A percentile compares a stretch with the other conserved stretches of the same genome.
Conservation (phyloP, 2,888 invertebrate genomes). For the Erannis defoliaria region DNA sequence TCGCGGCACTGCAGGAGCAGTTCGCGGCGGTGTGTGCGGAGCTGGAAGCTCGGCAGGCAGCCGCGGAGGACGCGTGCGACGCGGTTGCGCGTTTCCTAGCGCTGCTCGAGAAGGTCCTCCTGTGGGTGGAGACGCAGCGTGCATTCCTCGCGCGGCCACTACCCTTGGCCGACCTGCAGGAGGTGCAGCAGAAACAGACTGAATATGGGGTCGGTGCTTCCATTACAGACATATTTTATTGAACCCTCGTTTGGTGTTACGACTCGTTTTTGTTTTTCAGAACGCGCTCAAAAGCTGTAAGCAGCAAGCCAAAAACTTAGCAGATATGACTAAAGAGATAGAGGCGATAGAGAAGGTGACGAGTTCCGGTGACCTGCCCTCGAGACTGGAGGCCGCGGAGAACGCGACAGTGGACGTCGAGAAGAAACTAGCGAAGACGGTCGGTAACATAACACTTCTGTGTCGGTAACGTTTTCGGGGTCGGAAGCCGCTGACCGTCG, state of each 20-base stretch:
- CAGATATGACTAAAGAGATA: slow-evolving; percentile 96
- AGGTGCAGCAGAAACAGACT: slow-evolving; percentile 94
- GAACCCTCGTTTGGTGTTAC: not conserved
- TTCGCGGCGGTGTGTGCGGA: slow-evolving; percentile 91
- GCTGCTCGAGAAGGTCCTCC: slow-evolving; percentile 92
- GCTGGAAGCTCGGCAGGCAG: slow-evolving; percentile 93
- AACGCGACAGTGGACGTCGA: slow-evolving; percentile 95
- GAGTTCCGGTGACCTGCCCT: slow-evolving; percentile 94
- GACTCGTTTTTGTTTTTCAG: slow-evolving; percentile 73
- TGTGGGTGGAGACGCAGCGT: slow-evolving; percentile 94
- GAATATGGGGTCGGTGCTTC: slow-evolving; percentile 91
- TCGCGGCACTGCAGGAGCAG: slow-evolving; percentile 92
- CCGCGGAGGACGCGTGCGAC: slow-evolving; percentile 94
- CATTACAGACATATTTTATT: not conserved
- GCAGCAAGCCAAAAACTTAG: slow-evolving; percentile 94
- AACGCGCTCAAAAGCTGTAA: slow-evolving; percentile 96
- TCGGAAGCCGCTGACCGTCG: not conserved
- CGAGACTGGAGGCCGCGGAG: slow-evolving; percentile 94
- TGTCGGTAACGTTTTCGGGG: too few species aligned
- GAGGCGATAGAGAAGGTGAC: slow-evolving; percentile 94
- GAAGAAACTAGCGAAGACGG: slow-evolving; percentile 94
- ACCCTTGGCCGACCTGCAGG: slow-evolving; percentile 91
- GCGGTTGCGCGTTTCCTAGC: slow-evolving; percentile 95
- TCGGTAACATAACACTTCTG: slow-evolving; percentile 72
- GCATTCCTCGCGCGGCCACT: slow-evolving; percentile 92